These are phyloP conservation scores for Microctenopoma lineatum DNA, from an alignment of 2,797 vertebrate species.

Conservation along the genomic window DNA sequence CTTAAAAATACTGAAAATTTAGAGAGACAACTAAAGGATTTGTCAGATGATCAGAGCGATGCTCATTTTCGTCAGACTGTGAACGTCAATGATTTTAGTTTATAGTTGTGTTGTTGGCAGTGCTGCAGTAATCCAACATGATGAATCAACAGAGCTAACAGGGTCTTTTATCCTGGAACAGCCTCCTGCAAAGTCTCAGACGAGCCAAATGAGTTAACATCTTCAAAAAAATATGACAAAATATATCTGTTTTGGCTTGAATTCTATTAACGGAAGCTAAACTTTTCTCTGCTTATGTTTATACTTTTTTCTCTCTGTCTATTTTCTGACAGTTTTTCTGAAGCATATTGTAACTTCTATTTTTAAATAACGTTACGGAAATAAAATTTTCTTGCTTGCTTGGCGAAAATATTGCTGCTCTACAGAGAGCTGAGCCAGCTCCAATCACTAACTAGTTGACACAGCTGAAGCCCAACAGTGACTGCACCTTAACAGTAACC, in stretches of 20 bases:
- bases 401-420: too few relatives aligned
- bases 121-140: constrained; percentile 6
- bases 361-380: too few relatives aligned
- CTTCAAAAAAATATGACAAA: neutral
- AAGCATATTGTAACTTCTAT: neutral
- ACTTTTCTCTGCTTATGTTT: neutral
- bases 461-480: too few relatives aligned
- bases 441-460: too few relatives aligned
- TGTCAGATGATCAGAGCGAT: constrained; percentile 29
- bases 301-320: neutral
- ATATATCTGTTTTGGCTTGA: neutral
- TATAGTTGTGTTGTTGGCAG: constrained; percentile 14
- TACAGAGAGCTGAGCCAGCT: too few relatives aligned
- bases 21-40: constrained; percentile 1
- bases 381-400: too few relatives aligned
- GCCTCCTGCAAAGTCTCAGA: neutral
- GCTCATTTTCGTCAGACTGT: constrained; percentile 20
- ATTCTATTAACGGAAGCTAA: neutral
- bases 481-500: too few relatives aligned
- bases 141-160: constrained; percentile 7
- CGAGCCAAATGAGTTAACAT: neutral
- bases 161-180: constrained; percentile 7
- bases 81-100: constrained; percentile 14
- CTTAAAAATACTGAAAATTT: constrained; percentile 5
- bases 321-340: too few relatives aligned